Evolutionary conservation across 2,113 vertebrate species (phyloP).

Genomic region (Oxygymnocypris stewartii): DNA sequence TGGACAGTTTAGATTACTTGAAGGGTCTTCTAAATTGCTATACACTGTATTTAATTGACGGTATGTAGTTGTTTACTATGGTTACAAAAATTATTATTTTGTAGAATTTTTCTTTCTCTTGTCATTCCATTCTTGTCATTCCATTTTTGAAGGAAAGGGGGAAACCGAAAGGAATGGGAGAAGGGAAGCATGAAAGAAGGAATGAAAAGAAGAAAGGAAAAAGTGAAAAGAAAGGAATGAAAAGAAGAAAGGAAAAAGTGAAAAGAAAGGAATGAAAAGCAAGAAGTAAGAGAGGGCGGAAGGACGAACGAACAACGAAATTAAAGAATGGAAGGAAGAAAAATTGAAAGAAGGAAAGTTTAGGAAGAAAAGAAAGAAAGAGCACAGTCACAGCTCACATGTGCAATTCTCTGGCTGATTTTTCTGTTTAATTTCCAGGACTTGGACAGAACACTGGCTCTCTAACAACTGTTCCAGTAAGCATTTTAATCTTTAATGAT

Average conservation of each 20-base stretch:
- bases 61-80: not conserved
- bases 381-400: not conserved
- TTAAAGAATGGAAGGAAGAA: not conserved
- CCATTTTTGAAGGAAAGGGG: not conserved
- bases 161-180: not conserved
- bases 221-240: not conserved
- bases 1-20: not conserved
- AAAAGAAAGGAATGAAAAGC: not conserved
- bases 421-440: not conserved
- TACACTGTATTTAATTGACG: not conserved
- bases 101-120: not conserved
- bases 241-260: not conserved
- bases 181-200: not conserved
- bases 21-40: not conserved
- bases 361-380: not conserved
- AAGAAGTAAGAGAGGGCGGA: not conserved
- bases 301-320: not conserved
- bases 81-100: not conserved
- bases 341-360: not conserved
- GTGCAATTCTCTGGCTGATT: not conserved
- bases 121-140: not conserved
- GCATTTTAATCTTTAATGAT: slow-evolving; percentile 25
- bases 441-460: not conserved
- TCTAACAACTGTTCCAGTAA: slow-evolving; percentile 12
- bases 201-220: not conserved